Base-by-base conservation (phyloP, 2,888 invertebrate species). In the Rhagium mordax region DNA sequence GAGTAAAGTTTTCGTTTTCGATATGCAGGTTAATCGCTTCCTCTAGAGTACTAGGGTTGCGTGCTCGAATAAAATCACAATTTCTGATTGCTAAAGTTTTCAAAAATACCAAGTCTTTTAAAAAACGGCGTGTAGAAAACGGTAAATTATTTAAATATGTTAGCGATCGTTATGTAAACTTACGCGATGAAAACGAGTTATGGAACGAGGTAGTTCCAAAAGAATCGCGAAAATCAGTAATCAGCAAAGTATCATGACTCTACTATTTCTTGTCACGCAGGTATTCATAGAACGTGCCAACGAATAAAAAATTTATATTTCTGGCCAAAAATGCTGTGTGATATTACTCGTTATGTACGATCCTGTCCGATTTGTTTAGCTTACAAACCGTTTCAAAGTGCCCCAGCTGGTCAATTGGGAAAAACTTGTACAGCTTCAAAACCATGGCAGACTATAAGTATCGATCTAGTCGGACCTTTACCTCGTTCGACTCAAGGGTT, bases 381-480 rank as follows among this genome's bases (percentile, higher is more conserved):
- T 16, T 18, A 49, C 2, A 49, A 49, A 16, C 16, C 49, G 0
- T 2, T 16, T 49, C 49, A 16, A 16, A 16, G 18, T 16, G 49
- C 49, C 2, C 49, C 15, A 49, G 16, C 49, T 49, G 16, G 49
- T 3, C 18, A 16, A 16, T 3, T 49, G 49, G 49, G 49, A 16
- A 2, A 49, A n/a, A n/a, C n/a, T n/a, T n/a, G n/a, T n/a, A n/a
- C n/a, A n/a, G n/a, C n/a, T n/a, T n/a, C n/a, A n/a, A n/a, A n/a
- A n/a, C 57, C 68, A 3, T 74, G 66, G 66, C 66, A 74, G 60
- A 7, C 62, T 10, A 29, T 74, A 7, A 53, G 67, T 41, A 13
- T 49, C 3, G 60, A 71, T 61, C n/a, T 74, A 10, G 64, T 74
- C 6, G 74, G 74, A 10, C 73, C 64, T 3, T 55, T 70, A 8